phyloP scores from a whole-genome alignment of 1,140 invertebrate genomes.

The Penaeus japonicus region DNA sequence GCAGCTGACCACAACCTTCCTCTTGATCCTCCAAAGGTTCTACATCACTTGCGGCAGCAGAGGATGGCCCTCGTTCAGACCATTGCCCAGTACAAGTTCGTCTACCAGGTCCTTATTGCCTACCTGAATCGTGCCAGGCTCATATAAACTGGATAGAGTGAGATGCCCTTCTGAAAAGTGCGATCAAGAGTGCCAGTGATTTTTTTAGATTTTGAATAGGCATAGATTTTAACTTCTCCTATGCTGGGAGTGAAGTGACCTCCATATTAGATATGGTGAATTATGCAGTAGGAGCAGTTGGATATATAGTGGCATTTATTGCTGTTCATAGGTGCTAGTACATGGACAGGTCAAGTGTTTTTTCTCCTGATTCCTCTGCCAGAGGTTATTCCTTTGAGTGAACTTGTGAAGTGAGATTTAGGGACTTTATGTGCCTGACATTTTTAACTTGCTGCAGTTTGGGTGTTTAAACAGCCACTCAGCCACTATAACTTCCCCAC shows the following conservation, averaged over 20 bases:
- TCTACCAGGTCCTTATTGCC: conserved; percentile 83
- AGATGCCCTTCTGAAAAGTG: not conserved
- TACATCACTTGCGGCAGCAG: conserved; percentile 80
- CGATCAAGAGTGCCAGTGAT: not conserved
- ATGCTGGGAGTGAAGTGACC: not conserved
- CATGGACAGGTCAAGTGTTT: too few relatives aligned
- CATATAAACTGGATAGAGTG: conserved; percentile 68
- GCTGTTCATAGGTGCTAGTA: too few relatives aligned
- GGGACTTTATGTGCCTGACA: too few relatives aligned
- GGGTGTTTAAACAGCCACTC: too few relatives aligned
- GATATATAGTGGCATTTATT: too few relatives aligned
- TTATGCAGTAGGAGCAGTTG: too few relatives aligned
- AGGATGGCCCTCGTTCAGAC: conserved; percentile 86
- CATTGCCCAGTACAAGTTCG: conserved; percentile 86
- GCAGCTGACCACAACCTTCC: conserved; percentile 80
- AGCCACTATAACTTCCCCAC: too few relatives aligned
- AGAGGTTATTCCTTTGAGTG: too few relatives aligned
- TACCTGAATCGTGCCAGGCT: conserved; percentile 86
- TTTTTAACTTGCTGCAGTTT: too few relatives aligned
- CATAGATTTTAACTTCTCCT: not conserved
- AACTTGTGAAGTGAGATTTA: too few relatives aligned
- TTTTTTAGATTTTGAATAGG: not conserved
- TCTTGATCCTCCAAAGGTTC: conserved; percentile 78
- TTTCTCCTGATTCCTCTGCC: too few relatives aligned
- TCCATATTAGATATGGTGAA: too few relatives aligned